These are phyloP conservation scores for Malacoraja senta DNA, from an alignment of 2,797 vertebrate genomes.

Conservation along the genomic window DNA sequence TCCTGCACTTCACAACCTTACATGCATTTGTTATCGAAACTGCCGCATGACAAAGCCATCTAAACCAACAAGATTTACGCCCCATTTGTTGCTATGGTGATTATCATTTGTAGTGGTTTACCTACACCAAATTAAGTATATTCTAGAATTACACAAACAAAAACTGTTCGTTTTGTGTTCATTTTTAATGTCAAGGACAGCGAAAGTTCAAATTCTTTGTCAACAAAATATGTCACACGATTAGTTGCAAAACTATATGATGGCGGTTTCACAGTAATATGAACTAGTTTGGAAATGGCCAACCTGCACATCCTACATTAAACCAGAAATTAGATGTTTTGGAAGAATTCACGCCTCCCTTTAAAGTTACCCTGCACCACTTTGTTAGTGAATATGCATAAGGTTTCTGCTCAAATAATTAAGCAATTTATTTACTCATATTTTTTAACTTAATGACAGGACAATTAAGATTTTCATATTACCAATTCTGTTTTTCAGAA, in stretches of 20 bases:
- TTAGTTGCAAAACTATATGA: neutral
- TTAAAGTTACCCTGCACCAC: neutral
- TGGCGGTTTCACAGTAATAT: neutral
- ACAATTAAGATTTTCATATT: neutral
- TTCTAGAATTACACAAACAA: slow-evolving; percentile 15
- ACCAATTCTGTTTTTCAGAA: neutral
- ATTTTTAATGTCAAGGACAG: slow-evolving; percentile 19
- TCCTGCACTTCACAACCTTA: neutral
- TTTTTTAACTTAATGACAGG: neutral
- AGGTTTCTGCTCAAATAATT: neutral
- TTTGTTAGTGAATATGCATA: neutral
- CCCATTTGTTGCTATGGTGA: neutral
- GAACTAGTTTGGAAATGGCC: neutral
- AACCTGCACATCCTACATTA: neutral
- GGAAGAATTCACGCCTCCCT: neutral
- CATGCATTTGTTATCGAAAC: neutral
- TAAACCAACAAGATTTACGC: neutral
- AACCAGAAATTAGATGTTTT: neutral
- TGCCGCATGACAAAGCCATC: neutral
- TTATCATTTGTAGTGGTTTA: neutral
- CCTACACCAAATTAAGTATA: neutral
- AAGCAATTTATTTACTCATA: neutral
- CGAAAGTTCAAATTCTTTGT: neutral
- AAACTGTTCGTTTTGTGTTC: neutral
- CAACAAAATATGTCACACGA: neutral